phyloP scores from a whole-genome alignment of 2,888 invertebrate genomes.

The Scelioninae gen. 2 region DNA sequence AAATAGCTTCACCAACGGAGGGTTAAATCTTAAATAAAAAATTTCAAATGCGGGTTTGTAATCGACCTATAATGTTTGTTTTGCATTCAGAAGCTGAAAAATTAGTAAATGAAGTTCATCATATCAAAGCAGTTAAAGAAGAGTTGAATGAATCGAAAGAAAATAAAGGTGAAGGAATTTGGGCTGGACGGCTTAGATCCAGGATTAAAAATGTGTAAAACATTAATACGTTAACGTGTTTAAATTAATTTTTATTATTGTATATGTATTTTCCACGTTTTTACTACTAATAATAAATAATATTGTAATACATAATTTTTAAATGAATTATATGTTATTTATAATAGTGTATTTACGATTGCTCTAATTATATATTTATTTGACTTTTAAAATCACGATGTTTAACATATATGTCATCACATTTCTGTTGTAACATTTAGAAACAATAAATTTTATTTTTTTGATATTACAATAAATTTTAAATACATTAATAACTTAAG shows the following conservation, averaged over 20 bases:
- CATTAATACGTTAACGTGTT: constrained; percentile 51
- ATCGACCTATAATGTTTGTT: constrained; percentile 20
- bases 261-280: constrained; percentile 12
- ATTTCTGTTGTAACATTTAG: constrained; percentile 31
- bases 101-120: constrained; percentile 34
- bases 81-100: constrained; percentile 49
- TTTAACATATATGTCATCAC: constrained; percentile 21
- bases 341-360: constrained; percentile 14
- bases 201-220: constrained; percentile 51
- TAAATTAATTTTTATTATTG: constrained; percentile 34
- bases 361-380: constrained; percentile 41
- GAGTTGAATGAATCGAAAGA: constrained; percentile 39
- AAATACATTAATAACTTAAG: constrained; percentile 29
- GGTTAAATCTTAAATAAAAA: too few relatives aligned
- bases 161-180: constrained; percentile 52
- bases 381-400: constrained; percentile 11
- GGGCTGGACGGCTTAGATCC: constrained; percentile 46
- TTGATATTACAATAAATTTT: constrained; percentile 4
- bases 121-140: constrained; percentile 39
- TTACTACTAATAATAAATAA: constrained; percentile 36
- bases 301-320: constrained; percentile 15
- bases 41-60: too few relatives aligned
- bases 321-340: constrained; percentile 27
- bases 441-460: constrained; percentile 31
- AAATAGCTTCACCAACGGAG: too few relatives aligned